Conservation (phyloP, 2,797 vertebrate species). For the Galago senegalensis region DNA sequence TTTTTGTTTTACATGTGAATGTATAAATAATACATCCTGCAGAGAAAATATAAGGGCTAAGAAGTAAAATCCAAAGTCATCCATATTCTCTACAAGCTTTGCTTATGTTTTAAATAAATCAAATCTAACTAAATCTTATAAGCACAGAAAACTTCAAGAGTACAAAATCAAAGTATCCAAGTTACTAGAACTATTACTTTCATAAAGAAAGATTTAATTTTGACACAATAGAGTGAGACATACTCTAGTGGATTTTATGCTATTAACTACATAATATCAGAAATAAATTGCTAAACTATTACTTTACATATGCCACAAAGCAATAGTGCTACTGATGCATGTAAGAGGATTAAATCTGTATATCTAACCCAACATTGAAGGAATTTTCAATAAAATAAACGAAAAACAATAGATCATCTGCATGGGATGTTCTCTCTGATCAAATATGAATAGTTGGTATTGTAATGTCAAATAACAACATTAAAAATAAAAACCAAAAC, state of each 20-base stretch:
- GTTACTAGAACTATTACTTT: not conserved
- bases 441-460: not conserved
- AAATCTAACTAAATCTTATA: conserved; percentile 40
- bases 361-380: conserved; percentile 1
- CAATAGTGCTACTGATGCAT: not conserved
- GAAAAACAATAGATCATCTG: conserved; percentile 9
- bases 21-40: conserved; percentile 14
- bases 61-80: conserved; percentile 59
- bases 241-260: conserved; percentile 1
- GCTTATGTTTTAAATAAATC: conserved; percentile 48
- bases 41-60: conserved; percentile 25
- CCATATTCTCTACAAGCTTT: conserved; percentile 46
- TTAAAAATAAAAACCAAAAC: not conserved
- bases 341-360: conserved; percentile 53
- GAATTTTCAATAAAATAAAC: conserved; percentile 43
- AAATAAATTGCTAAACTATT: conserved; percentile 49
- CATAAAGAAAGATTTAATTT: conserved; percentile 33
- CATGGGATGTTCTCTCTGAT: not conserved
- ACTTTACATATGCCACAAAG: conserved; percentile 17
- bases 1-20: not conserved
- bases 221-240: not conserved
- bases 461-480: conserved; percentile 49
- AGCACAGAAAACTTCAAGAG: conserved; percentile 51
- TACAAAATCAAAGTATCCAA: conserved; percentile 46
- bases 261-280: not conserved